Conservation (phyloP, 1,140 invertebrate genomes). For the Holotrichia oblita region DNA sequence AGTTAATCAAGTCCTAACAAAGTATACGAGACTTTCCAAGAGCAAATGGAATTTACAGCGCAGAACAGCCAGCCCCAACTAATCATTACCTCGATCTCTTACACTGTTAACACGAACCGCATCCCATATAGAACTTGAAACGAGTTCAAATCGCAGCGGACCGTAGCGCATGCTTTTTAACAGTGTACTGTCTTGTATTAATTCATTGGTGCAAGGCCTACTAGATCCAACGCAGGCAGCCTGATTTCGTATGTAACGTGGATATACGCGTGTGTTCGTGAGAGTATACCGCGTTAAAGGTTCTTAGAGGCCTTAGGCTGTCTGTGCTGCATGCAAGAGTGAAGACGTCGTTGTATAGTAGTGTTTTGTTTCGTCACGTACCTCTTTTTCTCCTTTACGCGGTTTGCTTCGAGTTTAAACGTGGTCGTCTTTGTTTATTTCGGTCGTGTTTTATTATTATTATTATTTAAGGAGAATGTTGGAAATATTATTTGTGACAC, state of each 20-base stretch:
- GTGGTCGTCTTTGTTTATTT: no score
- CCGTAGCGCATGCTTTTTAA: not conserved
- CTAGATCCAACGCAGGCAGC: not conserved
- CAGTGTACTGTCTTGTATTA: not conserved
- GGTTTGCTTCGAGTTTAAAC: not conserved
- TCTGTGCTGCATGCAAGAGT: not conserved
- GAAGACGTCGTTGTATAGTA: not conserved
- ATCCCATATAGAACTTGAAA: not conserved
- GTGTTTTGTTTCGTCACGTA: constrained; percentile 5
- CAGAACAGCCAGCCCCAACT: not conserved
- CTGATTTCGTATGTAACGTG: not conserved
- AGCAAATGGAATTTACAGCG: not conserved
- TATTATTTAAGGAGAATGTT: no score
- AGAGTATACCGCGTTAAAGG: not conserved
- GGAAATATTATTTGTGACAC: no score
- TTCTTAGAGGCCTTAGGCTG: constrained; percentile 11
- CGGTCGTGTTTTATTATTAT: no score
- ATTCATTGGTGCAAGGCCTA: constrained; percentile 19
- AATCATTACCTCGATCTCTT: not conserved
- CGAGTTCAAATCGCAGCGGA: not conserved
- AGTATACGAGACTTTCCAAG: no score
- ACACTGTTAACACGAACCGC: not conserved
- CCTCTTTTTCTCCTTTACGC: not conserved
- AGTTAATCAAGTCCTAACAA: no score
- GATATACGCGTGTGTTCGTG: not conserved